These are phyloP conservation scores for Pseudopipra pipra DNA, from an alignment of 2,113 vertebrate genomes.

Conservation along the genomic window DNA sequence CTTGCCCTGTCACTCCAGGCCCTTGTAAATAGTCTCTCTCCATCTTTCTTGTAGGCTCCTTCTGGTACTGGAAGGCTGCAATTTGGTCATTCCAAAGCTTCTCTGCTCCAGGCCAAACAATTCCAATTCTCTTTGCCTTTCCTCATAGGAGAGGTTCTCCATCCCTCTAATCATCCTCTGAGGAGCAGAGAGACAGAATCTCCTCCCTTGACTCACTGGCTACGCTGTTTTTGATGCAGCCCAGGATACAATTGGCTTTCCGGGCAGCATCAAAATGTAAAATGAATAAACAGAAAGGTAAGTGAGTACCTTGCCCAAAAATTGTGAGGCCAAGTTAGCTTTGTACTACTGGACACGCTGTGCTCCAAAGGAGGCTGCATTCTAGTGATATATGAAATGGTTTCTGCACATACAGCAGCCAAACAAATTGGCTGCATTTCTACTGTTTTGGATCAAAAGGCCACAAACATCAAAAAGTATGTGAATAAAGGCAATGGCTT, in stretches of 20 bases:
- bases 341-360: background rate
- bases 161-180: background rate
- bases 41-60: background rate
- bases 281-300: background rate
- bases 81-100: background rate
- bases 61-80: background rate
- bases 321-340: background rate
- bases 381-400: background rate
- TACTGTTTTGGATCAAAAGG: background rate
- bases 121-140: background rate
- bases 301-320: background rate
- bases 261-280: background rate
- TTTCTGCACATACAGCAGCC: background rate
- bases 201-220: background rate
- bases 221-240: background rate
- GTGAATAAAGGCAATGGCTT: conserved; percentile 6
- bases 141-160: background rate
- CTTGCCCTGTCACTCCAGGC: background rate
- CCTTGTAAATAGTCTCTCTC: background rate
- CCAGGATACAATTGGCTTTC: background rate
- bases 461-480: conserved; percentile 12
- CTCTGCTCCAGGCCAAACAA: background rate
- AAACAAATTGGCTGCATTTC: conserved; percentile 5
- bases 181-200: background rate
- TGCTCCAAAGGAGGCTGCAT: background rate